phyloP scores from a whole-genome alignment of 2,797 vertebrate species.

The Sebastes miniatus region DNA sequence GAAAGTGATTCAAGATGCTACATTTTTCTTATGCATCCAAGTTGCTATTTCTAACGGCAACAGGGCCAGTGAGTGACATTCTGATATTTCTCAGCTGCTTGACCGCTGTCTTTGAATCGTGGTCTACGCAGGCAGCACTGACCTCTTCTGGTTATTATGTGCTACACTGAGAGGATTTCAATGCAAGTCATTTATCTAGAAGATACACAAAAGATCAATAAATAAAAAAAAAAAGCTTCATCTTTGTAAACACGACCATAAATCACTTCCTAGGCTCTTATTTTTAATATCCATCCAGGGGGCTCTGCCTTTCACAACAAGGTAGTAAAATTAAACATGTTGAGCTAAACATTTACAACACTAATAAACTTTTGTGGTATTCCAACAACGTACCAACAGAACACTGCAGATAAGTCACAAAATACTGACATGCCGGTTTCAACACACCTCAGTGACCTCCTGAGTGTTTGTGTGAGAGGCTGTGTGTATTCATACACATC shows the following conservation, averaged over 20 bases:
- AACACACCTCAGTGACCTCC: conserved; percentile 39
- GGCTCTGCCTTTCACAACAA: not conserved
- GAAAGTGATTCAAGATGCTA: conserved; percentile 19
- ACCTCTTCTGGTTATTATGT: conserved; percentile 62
- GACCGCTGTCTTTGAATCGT: not conserved
- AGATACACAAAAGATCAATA: not conserved
- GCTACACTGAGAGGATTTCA: not conserved
- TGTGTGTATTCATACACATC: conserved; percentile 3
- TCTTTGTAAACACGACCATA: not conserved
- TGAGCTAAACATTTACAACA: conserved; percentile 30
- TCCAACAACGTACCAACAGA: not conserved
- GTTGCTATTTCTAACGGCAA: conserved; percentile 36
- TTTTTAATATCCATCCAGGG: not conserved
- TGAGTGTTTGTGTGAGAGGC: conserved; percentile 24
- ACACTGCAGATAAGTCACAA: conserved; percentile 14
- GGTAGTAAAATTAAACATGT: conserved; percentile 8
- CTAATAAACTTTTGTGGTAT: conserved; percentile 14
- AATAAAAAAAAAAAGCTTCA: not conserved
- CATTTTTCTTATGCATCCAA: conserved; percentile 11
- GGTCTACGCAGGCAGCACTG: conserved; percentile 51
- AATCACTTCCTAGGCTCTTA: not conserved
- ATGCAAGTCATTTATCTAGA: not conserved
- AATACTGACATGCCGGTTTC: conserved; percentile 27
- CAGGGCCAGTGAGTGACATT: conserved; percentile 32
- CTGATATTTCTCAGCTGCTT: conserved; percentile 48